These are phyloP conservation scores for Alosa sapidissima DNA, from an alignment of 2,797 vertebrate species.

Conservation along the genomic window DNA sequence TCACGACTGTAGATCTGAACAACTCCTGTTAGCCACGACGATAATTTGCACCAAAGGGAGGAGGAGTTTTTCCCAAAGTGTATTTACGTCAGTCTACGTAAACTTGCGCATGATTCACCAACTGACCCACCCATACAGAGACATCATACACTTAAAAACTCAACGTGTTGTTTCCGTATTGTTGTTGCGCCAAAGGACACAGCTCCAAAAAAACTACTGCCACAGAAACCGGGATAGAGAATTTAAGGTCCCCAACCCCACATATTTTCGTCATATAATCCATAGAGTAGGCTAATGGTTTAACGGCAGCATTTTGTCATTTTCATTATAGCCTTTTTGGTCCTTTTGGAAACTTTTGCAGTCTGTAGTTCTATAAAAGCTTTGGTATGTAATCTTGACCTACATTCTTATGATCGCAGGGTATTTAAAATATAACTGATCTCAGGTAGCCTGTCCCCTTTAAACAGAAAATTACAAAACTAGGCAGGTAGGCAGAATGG, in stretches of 20 bases:
- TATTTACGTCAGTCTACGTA: constrained; percentile 47
- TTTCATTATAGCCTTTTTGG: not conserved
- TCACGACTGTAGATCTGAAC: not conserved
- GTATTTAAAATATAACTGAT: not conserved
- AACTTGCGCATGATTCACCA: constrained; percentile 40
- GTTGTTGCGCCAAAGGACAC: constrained; percentile 5
- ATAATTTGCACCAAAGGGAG: constrained; percentile 26
- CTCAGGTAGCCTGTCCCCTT: not conserved
- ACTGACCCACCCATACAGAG: not conserved
- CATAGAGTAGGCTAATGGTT: not conserved
- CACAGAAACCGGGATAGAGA: not conserved
- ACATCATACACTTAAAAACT: constrained; percentile 33
- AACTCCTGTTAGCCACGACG: constrained; percentile 10
- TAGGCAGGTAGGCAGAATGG: not conserved
- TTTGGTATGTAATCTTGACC: too few species aligned
- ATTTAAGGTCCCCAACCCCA: not conserved
- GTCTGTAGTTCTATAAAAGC: too few species aligned
- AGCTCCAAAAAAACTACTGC: not conserved
- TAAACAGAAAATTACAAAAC: not conserved
- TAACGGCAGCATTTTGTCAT: not conserved
- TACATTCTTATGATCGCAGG: too few species aligned
- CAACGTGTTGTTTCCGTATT: not conserved
- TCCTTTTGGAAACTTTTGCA: too few species aligned
- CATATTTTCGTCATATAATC: not conserved
- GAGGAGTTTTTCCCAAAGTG: not conserved